Base-by-base conservation (phyloP, 2,113 vertebrate species). In the Microcebus tavaratra region DNA sequence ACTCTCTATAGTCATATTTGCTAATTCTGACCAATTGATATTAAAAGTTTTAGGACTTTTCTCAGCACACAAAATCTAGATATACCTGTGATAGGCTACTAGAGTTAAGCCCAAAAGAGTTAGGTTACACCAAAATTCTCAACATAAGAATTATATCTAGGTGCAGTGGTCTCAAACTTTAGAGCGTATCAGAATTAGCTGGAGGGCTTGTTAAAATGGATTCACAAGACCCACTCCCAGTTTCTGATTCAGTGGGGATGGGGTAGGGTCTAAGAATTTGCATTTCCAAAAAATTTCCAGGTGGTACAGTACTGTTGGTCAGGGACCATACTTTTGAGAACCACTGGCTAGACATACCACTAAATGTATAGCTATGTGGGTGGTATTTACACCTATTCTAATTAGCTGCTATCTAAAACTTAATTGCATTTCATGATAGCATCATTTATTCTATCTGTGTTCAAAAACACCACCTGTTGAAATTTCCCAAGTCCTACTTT, bases 1-100 rank as follows among this genome's bases (percentile, higher is more conserved):
- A 73, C 45, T 31, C 91, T 25, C 34, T 86, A 3, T 83, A 92
- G 76, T 88, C n/a, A 90, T 78, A 80, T 80, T 91, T 78, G 70
- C 31, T 70, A 88, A 91, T 75, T 95, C 86, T 94, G 20, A 95
- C 18, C 50, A 88, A 67, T 53, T 29, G 48, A 50, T 78, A 96
- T 29, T n/a, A 93, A 93, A 97, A 94, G 36, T 61, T 57, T 94
- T 23, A 87, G 83, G 53, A 48, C 50, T 94, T 80, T 78, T 55
- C 18, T 57, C 53, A 83, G 68, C 72, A 78, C 65, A 94, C 23
- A 93, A 96, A 93, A 96, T 48, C 78, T 65, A 70, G 39, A 87
- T 85, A 50, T 72, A 76, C 31, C 36, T 65, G 5, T 70, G 48
- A 88, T 4, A 81, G 27, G 65, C 13, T 94, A 15, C 55, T 72